Base-by-base conservation (phyloP, 1,140 invertebrate species). In the Littorina saxatilis region DNA sequence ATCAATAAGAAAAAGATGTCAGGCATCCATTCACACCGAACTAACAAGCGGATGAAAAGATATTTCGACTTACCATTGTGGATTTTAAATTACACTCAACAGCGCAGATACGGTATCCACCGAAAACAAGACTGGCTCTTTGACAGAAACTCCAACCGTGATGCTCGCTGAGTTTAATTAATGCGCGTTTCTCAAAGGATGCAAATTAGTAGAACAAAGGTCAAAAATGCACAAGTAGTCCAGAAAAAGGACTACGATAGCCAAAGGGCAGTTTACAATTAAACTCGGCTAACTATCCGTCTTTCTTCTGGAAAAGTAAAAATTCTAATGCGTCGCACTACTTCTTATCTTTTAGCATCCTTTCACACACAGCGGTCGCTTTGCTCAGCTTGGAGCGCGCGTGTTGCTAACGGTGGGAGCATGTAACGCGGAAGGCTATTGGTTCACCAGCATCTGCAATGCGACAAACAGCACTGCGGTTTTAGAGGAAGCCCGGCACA, bases 381-480 rank as follows among this genome's bases (percentile, higher is more conserved):
- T 47, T 75, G 73, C 43, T 77, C 50, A 35, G 52, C 1, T 13
- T 78, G 55, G 55, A 37, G 55, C 76, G 76, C 55, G 55, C 55
- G 58, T 58, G 76, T 78, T 78, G 76, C 76, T 78, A 66, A 78
- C 55, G 70, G 29, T 37, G 37, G 70, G 70, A 73, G 15, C 39
- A 40, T 63, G 76, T 66, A 78, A 78, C 58, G 76, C 55, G 58
- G 76, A 66, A 37, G 76, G 11, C 76, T 78, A 78, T 78, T 78
- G 76, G 76, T 27, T 78, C 58, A 20, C 55, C 76, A 78, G 39
- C 76, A 63, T 78, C 76, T 78, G 76, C 76, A 78, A 78, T 78
- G 76, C 76, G 76, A 78, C 76, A 78, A 78, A 78, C 76, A 40
- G 76, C 35, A 76, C 47, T 58, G 50, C 52, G 74, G 47, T 37